A percentile compares a stretch with the other conserved stretches of the same genome.
These are phyloP conservation scores for Drosophila mimica DNA, from an alignment of 2,888 invertebrate species.

Conservation along the genomic window DNA sequence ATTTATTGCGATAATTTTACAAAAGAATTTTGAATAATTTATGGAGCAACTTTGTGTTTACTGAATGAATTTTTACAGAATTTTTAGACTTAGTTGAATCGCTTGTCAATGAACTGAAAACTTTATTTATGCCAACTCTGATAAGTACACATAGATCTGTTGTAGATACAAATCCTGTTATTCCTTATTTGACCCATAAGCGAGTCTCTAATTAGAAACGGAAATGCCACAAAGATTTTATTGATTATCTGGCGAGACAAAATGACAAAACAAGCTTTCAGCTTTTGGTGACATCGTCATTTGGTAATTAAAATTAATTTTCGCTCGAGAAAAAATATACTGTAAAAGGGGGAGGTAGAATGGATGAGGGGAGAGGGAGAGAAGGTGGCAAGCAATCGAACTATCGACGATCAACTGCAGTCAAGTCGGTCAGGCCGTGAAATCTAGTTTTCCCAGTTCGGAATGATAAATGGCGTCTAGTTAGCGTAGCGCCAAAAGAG, in stretches of 20 bases:
- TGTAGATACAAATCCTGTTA: not conserved
- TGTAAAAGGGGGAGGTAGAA: conserved; percentile 2
- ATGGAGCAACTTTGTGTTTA: not conserved
- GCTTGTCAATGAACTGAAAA: not conserved
- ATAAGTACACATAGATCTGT: not conserved
- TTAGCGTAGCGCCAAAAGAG: conserved; percentile 76
- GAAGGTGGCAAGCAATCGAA: conserved; percentile 5
- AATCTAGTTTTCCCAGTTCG: conserved; percentile 75
- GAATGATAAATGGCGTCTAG: conserved; percentile 75
- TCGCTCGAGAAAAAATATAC: conserved; percentile 26
- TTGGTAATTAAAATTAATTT: conserved; percentile 78
- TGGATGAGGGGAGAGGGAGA: not conserved
- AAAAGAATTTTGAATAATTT: not conserved
- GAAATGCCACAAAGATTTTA: conserved; percentile 52
- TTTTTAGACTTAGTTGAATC: not conserved
- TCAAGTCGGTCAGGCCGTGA: conserved; percentile 56
- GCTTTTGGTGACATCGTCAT: conserved; percentile 55
- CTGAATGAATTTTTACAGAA: not conserved
- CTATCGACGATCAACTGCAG: conserved; percentile 18
- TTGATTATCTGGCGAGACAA: conserved; percentile 46
- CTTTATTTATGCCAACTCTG: not conserved
- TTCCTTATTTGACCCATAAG: not conserved
- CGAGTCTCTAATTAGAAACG: conserved; percentile 31
- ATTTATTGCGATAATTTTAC: not conserved
- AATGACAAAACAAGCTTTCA: conserved; percentile 42